These are phyloP conservation scores for Cyrtodaria siliqua DNA, from an alignment of 2,888 invertebrate genomes.

Conservation along the genomic window DNA sequence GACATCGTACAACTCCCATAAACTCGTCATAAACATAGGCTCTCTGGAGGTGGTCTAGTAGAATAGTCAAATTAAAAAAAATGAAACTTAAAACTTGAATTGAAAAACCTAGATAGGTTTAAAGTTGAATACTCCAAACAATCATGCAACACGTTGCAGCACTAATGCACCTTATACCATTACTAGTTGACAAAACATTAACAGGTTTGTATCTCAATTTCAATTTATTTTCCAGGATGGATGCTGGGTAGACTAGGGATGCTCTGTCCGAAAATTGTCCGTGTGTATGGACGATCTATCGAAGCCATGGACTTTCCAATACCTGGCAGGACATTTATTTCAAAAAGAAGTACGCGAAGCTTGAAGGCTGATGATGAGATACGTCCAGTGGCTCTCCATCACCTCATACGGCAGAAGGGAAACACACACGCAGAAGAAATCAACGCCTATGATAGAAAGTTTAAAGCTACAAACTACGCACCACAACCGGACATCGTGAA, in stretches of 20 bases:
- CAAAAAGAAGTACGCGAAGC: slow-evolving; percentile 47
- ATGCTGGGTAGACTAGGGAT: slow-evolving; percentile 55
- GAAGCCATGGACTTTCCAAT: slow-evolving; percentile 78
- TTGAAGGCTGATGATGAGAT: slow-evolving; percentile 40
- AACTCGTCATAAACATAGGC: no score
- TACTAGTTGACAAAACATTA: not conserved
- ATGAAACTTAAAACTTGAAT: no score
- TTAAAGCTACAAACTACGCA: slow-evolving; percentile 29
- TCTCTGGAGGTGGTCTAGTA: no score
- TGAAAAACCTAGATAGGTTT: no score
- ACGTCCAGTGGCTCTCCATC: no score
- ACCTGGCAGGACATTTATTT: slow-evolving; percentile 66
- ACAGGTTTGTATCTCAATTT: not conserved
- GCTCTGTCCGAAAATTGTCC: slow-evolving; percentile 68
- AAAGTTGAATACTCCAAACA: no score
- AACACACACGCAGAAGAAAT: slow-evolving; percentile 53
- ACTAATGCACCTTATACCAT: no score
- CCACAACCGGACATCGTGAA: slow-evolving; percentile 39
- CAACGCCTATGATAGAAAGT: slow-evolving; percentile 46
- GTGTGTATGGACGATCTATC: slow-evolving; percentile 76
- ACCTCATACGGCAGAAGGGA: slow-evolving; percentile 64
- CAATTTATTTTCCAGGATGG: slow-evolving; percentile 42
- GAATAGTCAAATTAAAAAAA: no score
- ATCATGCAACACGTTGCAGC: no score
- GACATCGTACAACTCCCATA: no score